phyloP scores from a whole-genome alignment of 1,140 invertebrate genomes.

The Matsumurasca onukii region DNA sequence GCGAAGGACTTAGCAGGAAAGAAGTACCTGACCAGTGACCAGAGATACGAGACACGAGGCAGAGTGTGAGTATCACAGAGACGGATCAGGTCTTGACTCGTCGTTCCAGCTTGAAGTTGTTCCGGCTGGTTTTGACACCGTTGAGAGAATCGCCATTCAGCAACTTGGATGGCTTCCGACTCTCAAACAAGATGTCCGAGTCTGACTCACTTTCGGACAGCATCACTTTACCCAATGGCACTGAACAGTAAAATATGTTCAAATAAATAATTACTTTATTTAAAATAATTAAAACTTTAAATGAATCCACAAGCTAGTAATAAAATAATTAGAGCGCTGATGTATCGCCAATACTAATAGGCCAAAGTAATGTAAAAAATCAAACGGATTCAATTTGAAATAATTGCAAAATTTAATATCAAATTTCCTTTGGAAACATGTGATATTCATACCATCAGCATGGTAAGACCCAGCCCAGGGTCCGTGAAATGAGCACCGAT shows the following conservation, averaged over 20 bases:
- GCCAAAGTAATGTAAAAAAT: too few species aligned
- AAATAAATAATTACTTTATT: too few species aligned
- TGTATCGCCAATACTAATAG: too few species aligned
- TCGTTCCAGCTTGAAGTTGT: conserved; percentile 35
- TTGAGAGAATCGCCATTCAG: conserved; percentile 30
- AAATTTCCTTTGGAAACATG: too few species aligned
- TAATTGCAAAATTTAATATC: too few species aligned
- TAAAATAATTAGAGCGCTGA: not conserved
- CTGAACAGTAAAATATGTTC: conserved; percentile 26
- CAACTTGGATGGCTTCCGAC: conserved; percentile 28
- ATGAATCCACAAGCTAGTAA: not conserved
- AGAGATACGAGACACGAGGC: too few species aligned
- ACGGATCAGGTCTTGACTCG: conserved; percentile 25
- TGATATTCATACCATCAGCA: too few species aligned
- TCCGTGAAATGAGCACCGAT: too few species aligned
- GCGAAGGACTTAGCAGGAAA: too few species aligned
- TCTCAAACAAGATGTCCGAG: conserved; percentile 41
- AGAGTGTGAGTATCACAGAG: not conserved
- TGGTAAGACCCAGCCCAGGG: too few species aligned
- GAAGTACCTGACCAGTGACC: too few species aligned
- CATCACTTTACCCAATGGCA: conserved; percentile 36
- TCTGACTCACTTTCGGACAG: conserved; percentile 37
- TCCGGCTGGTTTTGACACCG: conserved; percentile 30
- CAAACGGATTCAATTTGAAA: too few species aligned
- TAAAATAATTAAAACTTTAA: conserved; percentile 15